These are phyloP conservation scores for Cardiocondyla obscurior DNA, from an alignment of 1,140 invertebrate species.

Conservation along the genomic window DNA sequence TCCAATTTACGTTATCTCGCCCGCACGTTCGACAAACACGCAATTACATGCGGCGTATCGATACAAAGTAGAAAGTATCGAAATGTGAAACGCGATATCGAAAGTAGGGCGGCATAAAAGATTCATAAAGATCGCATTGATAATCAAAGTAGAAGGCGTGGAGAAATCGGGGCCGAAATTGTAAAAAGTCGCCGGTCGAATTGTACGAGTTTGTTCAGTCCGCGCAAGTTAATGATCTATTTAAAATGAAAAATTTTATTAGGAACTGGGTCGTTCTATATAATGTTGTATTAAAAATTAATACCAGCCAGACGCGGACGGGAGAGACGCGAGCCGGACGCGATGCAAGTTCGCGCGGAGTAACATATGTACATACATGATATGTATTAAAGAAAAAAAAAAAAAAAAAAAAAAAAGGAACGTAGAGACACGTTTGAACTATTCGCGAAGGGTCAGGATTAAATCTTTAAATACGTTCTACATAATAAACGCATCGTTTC, in stretches of 20 bases:
- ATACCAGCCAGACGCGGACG: background rate
- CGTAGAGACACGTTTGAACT: background rate
- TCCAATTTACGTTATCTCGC: background rate
- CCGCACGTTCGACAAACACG: background rate
- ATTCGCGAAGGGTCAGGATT: slow-evolving; percentile 7
- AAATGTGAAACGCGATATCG: background rate
- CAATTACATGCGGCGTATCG: background rate
- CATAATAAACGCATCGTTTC: background rate
- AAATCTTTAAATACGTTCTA: slow-evolving; percentile 24
- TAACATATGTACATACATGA: too few relatives aligned
- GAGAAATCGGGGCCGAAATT: background rate
- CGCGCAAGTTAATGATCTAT: background rate
- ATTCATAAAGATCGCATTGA: background rate
- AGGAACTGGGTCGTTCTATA: background rate
- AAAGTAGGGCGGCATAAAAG: background rate
- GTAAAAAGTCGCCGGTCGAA: background rate
- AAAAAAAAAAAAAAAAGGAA: background rate
- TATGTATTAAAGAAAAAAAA: too few relatives aligned
- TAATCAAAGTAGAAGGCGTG: background rate
- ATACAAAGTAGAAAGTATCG: background rate
- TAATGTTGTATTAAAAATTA: slow-evolving; percentile 16
- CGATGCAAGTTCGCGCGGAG: too few relatives aligned
- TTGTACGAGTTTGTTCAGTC: background rate
- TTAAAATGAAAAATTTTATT: background rate
- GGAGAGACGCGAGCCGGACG: background rate